These are phyloP conservation scores for Sinocyclocheilus maitianheensis DNA, from an alignment of 2,113 vertebrate genomes.

Conservation along the genomic window DNA sequence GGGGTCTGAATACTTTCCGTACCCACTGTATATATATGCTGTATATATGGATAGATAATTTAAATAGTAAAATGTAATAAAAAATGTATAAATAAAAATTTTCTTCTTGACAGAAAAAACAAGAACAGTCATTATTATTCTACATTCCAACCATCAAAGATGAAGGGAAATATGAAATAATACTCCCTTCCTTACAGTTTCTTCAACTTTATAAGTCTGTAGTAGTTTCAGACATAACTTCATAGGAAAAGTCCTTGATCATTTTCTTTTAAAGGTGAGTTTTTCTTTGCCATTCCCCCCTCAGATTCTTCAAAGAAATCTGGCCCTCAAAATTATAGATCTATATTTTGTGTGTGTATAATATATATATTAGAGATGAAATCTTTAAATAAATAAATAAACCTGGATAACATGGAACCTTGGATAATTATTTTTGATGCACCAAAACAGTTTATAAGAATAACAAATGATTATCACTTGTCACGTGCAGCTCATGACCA, in stretches of 20 bases:
- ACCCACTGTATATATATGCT: too few species aligned
- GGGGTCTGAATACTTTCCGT: too few species aligned
- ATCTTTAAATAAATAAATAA: too few species aligned
- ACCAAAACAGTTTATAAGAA: not conserved
- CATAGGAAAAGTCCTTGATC: conserved; percentile 1
- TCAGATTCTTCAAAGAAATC: conserved; percentile 14
- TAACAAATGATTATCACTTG: not conserved
- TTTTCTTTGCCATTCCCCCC: not conserved
- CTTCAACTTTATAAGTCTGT: not conserved
- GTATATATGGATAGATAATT: too few species aligned
- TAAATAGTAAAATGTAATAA: not conserved
- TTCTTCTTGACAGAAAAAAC: not conserved
- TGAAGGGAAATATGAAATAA: conserved; percentile 10
- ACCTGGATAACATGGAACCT: too few species aligned
- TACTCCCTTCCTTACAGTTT: not conserved
- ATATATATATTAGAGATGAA: too few species aligned
- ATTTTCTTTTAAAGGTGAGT: not conserved
- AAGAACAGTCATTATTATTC: not conserved
- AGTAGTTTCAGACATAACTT: conserved; percentile 3
- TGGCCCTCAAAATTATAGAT: not conserved
- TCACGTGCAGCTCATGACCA: not conserved
- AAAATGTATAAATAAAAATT: not conserved
- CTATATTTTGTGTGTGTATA: not conserved
- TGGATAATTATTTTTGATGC: not conserved
- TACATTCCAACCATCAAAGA: not conserved